Conservation (phyloP, 1,140 invertebrate genomes). For the Calliphora vicina region DNA sequence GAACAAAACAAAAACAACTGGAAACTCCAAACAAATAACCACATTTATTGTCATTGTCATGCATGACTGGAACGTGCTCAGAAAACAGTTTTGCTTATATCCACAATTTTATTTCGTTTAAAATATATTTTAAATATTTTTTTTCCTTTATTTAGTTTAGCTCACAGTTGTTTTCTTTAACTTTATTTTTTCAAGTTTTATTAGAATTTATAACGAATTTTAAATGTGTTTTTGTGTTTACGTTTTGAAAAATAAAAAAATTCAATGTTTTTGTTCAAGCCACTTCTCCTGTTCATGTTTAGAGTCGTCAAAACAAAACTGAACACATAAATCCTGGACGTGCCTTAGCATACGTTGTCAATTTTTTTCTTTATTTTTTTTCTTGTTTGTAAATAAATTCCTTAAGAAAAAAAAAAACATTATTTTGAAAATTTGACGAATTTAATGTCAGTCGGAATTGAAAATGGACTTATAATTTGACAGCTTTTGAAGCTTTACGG, state of each 20-base stretch:
- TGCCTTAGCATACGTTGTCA: constrained; percentile 2
- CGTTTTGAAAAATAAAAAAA: not conserved
- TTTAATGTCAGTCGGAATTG: not conserved
- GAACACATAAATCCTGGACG: constrained; percentile 28
- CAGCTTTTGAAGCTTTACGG: not conserved
- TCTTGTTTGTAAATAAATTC: not conserved
- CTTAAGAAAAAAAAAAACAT: not conserved
- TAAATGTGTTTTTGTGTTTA: not conserved
- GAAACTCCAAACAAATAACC: not conserved
- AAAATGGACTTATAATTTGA: constrained; percentile 1
- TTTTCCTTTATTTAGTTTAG: not conserved
- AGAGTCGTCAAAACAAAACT: not conserved
- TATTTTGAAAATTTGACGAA: not conserved
- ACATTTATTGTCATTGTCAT: constrained; percentile 32
- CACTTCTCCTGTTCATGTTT: not conserved
- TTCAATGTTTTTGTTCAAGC: not conserved
- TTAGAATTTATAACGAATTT: not conserved
- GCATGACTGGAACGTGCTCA: constrained; percentile 32
- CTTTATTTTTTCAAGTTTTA: not conserved
- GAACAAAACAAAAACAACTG: not conserved
- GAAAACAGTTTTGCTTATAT: constrained; percentile 15
- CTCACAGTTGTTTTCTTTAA: constrained; percentile 10
- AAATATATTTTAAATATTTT: not conserved
- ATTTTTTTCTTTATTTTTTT: not conserved
- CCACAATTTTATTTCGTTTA: not conserved